Conservation (phyloP, 2,113 vertebrate species). For the Pseudois nayaur region DNA sequence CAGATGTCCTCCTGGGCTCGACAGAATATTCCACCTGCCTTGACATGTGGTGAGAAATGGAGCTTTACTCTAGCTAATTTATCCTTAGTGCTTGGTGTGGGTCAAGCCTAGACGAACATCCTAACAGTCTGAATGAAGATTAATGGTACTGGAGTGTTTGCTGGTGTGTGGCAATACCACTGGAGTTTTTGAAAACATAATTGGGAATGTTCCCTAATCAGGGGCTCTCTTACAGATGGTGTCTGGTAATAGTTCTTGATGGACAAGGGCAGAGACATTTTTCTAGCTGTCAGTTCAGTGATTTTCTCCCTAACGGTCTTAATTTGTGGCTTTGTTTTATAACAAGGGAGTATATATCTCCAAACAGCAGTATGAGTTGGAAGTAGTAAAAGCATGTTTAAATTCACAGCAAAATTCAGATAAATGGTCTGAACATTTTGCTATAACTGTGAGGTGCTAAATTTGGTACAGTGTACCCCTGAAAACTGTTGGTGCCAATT, state of each 20-base stretch:
- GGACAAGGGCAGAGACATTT: conserved; percentile 27
- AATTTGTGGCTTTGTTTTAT: conserved; percentile 35
- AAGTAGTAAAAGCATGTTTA: background rate
- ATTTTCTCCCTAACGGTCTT: background rate
- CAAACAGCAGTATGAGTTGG: background rate
- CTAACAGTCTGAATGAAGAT: conserved; percentile 27
- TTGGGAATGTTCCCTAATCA: conserved; percentile 30
- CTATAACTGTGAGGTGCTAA: background rate
- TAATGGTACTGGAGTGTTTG: background rate
- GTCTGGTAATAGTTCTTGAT: background rate
- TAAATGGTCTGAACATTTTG: background rate
- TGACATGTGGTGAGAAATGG: conserved; percentile 94
- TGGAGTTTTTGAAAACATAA: background rate
- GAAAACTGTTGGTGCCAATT: background rate
- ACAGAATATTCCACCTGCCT: conserved; percentile 98
- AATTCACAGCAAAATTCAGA: background rate
- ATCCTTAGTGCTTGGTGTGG: background rate
- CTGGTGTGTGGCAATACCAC: background rate
- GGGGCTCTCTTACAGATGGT: conserved; percentile 22
- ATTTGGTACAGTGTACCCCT: background rate
- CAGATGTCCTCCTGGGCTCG: conserved; percentile 95
- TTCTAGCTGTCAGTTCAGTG: conserved; percentile 4
- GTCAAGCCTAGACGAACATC: background rate
- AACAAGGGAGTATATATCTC: background rate
- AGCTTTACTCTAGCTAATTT: conserved; percentile 24